Evolutionary conservation across 2,797 vertebrate species (phyloP).

Genomic region (Onychomys leucogaster): DNA sequence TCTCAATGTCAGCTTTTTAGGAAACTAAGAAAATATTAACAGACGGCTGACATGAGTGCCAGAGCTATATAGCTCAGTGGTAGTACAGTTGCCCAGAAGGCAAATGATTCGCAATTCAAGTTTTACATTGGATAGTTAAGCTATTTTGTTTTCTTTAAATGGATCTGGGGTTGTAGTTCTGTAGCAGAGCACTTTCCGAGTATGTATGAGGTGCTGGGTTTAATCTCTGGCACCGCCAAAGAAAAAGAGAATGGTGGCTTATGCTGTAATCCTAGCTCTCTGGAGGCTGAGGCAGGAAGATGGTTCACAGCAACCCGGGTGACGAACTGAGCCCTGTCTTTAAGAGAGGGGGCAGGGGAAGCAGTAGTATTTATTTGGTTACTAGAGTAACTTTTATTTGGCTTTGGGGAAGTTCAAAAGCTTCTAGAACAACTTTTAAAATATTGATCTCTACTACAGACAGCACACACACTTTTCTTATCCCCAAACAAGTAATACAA

Average conservation of each 20-base stretch:
- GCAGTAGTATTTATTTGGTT: conserved; percentile 18
- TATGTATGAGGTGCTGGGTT: neutral
- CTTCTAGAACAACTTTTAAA: conserved; percentile 17
- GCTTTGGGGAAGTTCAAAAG: conserved; percentile 21
- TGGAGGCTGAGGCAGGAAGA: neutral
- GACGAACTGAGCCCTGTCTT: neutral
- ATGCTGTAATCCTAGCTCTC: neutral
- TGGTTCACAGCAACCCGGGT: neutral
- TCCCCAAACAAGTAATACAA: neutral
- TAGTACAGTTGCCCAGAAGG: neutral
- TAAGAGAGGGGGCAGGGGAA: neutral
- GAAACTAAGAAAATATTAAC: conserved; percentile 20
- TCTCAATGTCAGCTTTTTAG: conserved; percentile 31
- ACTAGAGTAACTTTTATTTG: neutral
- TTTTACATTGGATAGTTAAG: neutral
- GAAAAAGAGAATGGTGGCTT: neutral
- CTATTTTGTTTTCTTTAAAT: conserved; percentile 40
- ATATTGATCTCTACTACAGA: neutral
- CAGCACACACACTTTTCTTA: neutral
- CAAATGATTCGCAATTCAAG: conserved; percentile 32
- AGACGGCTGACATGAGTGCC: neutral
- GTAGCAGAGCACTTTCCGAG: neutral
- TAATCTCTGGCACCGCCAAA: neutral
- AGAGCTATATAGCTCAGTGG: neutral
- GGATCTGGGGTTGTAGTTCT: neutral